A percentile compares a stretch with the other conserved stretches of the same genome.
Conservation (phyloP, 2,113 vertebrate species). For the Morone chrysops region DNA sequence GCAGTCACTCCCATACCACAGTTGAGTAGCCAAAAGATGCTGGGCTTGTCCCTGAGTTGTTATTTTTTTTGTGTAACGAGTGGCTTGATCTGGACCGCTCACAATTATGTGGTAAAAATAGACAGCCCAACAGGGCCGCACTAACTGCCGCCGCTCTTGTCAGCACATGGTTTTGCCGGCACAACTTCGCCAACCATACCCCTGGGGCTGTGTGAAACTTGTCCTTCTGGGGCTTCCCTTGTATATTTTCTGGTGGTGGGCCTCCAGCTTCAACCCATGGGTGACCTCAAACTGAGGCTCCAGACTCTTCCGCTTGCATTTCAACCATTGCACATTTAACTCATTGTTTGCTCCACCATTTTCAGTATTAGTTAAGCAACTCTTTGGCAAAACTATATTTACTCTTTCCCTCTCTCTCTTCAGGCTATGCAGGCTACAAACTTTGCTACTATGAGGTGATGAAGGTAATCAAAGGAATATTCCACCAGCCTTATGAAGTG, state of each 20-base stretch:
- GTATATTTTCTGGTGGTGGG: slow-evolving; percentile 47
- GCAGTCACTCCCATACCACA: slow-evolving; percentile 82
- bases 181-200: slow-evolving; percentile 58
- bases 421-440: slow-evolving; percentile 93
- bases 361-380: not conserved
- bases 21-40: slow-evolving; percentile 81
- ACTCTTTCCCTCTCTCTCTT: slow-evolving; percentile 4
- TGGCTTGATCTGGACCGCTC: slow-evolving; percentile 79
- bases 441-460: slow-evolving; percentile 94
- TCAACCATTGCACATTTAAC: slow-evolving; percentile 30
- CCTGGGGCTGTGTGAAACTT: slow-evolving; percentile 65
- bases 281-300: slow-evolving; percentile 57
- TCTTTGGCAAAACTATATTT: slow-evolving; percentile 3
- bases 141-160: slow-evolving; percentile 72
- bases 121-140: slow-evolving; percentile 67
- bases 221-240: slow-evolving; percentile 76
- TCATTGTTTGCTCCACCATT: slow-evolving; percentile 22
- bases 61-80: slow-evolving; percentile 79
- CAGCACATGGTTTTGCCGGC: slow-evolving; percentile 75
- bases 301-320: slow-evolving; percentile 38
- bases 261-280: slow-evolving; percentile 47
- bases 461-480: slow-evolving; percentile 90
- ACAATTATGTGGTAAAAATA: slow-evolving; percentile 86
- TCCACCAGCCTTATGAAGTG: slow-evolving; percentile 94
- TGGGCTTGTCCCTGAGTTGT: slow-evolving; percentile 79